These are phyloP conservation scores for Mycogona germanica DNA, from an alignment of 2,888 invertebrate genomes.

Conservation along the genomic window DNA sequence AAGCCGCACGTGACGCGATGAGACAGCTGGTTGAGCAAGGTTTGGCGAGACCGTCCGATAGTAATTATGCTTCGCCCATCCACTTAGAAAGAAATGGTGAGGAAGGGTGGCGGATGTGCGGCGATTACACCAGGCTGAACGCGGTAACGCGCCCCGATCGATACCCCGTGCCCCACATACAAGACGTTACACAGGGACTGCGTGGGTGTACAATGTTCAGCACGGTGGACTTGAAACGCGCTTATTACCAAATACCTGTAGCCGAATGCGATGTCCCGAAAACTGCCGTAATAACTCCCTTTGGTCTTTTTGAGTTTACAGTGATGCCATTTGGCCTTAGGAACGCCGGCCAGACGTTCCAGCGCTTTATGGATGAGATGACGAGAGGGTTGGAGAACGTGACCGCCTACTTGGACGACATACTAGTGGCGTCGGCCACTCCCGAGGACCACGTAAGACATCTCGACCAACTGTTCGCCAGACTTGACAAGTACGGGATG, in stretches of 20 bases:
- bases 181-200: no score
- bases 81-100: no score
- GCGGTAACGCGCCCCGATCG: no score
- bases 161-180: no score
- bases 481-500: neutral
- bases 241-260: conserved; percentile 1
- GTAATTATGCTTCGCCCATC: no score
- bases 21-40: no score
- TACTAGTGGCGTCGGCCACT: conserved; percentile 22
- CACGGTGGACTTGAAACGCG: no score
- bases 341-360: conserved; percentile 26
- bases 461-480: conserved; percentile 2
- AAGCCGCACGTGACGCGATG: no score
- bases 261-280: neutral
- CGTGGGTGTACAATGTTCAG: no score
- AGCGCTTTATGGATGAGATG: conserved; percentile 21
- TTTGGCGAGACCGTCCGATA: no score
- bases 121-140: no score
- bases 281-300: neutral
- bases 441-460: conserved; percentile 30
- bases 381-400: conserved; percentile 10
- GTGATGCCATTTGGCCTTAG: conserved; percentile 21
- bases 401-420: conserved; percentile 17
- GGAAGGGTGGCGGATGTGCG: no score
- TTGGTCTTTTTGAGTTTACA: conserved; percentile 16